A percentile compares a stretch with the other conserved stretches of the same genome.
These are phyloP conservation scores for Pithys albifrons DNA, from an alignment of 2,113 vertebrate genomes.

Conservation along the genomic window DNA sequence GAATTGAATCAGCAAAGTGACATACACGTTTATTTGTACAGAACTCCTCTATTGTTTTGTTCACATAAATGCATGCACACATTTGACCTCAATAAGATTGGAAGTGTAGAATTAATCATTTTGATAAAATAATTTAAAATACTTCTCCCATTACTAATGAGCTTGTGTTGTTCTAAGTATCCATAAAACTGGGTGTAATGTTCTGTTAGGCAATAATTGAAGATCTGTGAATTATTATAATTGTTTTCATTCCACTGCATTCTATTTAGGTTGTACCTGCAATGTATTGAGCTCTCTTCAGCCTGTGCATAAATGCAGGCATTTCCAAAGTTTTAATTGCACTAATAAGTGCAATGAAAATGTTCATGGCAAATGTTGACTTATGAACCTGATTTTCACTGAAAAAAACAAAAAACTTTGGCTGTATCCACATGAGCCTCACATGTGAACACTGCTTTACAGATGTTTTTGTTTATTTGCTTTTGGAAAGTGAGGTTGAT, in stretches of 20 bases:
- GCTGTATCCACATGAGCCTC: fast-evolving
- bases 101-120: conserved; percentile 14
- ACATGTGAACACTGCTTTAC: neutral
- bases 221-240: conserved; percentile 39
- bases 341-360: neutral
- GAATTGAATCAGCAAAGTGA: neutral
- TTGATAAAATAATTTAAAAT: conserved; percentile 27
- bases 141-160: neutral
- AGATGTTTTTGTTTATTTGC: neutral
- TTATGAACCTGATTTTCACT: neutral
- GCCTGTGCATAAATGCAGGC: neutral
- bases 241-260: conserved; percentile 10
- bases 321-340: neutral
- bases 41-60: neutral
- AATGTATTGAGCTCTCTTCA: neutral
- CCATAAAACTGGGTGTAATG: conserved; percentile 23
- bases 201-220: conserved; percentile 25
- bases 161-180: conserved; percentile 9
- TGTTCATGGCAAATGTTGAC: fast-evolving
- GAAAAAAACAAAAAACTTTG: neutral
- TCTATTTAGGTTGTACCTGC: neutral
- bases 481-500: neutral
- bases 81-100: conserved; percentile 1
- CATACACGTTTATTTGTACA: neutral
- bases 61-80: neutral